Evolutionary conservation across 2,797 vertebrate genomes (phyloP), one percentile per base, ranked within the genome.

Genomic region (Bradypus variegatus): DNA sequence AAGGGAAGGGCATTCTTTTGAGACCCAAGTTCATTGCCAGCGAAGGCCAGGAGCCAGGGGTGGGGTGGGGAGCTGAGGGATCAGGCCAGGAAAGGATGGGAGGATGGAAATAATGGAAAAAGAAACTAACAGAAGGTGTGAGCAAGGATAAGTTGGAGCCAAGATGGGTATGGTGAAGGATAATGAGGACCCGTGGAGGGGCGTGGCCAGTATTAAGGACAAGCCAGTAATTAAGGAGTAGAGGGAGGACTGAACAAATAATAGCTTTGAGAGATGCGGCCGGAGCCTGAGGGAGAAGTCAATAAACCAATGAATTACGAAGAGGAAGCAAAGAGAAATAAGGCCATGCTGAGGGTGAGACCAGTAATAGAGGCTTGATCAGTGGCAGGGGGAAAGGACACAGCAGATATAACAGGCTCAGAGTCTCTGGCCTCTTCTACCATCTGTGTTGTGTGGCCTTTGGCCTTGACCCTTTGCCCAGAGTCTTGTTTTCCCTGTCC

Each of bases 401-500:
- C 38, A 38, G 79, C 25, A 89, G 33, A 15, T 19, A 8, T 25
- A 53, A n/a, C n/a, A 76, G 38, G 69, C 33, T 62, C 6, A 4
- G 65, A 53, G 21, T 14, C 33, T 21, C 62, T 25, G 64, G 69
- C 38, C 65, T 41, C 48, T 72, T 53, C 86, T 88, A 38, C 79
- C 48, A 2, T n/a, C 50, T 78, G 31, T 7, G 0, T 5, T 60
- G 38, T 76, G 58, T 69, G 80, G 62, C 67, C 45, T 50, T 90
- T 77, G 53, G 67, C 50, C 76, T 76, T 84, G 55, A n/a, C 84
- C 67, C 14, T 69, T 82, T 69, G 36, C 85, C 81, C 77, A 89
- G 79, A 91, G 25, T 82, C 69, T 87, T 64, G 60, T 70, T 84
- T 92, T 72, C 88, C 64, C 77, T 94, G 12, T 94, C 81, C 93